Evolutionary conservation across 1,140 invertebrate species (phyloP).

Genomic region (Dinothrombium tinctorium): DNA sequence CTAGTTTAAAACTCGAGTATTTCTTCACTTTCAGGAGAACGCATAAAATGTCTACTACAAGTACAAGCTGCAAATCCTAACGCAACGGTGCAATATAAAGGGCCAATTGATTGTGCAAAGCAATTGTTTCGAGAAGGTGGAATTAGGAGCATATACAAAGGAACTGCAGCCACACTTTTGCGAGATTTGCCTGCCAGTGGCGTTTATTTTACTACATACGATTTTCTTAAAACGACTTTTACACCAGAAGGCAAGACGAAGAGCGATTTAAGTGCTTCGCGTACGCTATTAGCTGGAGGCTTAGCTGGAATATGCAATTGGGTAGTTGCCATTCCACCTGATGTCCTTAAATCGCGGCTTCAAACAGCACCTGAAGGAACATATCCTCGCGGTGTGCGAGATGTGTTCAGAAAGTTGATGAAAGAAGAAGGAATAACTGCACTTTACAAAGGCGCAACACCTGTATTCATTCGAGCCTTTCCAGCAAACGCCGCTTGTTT

Average conservation of each 20-base stretch:
- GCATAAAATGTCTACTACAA: constrained; percentile 90
- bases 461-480: constrained; percentile 70
- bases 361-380: constrained; percentile 82
- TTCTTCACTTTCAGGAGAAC: constrained; percentile 34
- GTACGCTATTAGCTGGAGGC: constrained; percentile 77
- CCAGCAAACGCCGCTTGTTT: constrained; percentile 83
- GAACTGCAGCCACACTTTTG: constrained; percentile 64
- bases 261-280: constrained; percentile 33
- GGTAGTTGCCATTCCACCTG: constrained; percentile 82
- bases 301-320: constrained; percentile 89
- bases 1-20: too few species aligned
- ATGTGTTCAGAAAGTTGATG: constrained; percentile 54
- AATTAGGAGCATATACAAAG: constrained; percentile 75
- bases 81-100: constrained; percentile 44
- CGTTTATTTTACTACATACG: constrained; percentile 91
- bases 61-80: constrained; percentile 22
- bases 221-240: constrained; percentile 50
- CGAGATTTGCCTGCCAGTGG: constrained; percentile 83
- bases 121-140: constrained; percentile 82
- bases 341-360: constrained; percentile 86
- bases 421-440: constrained; percentile 49
- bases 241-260: constrained; percentile 30
- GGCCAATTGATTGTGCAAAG: constrained; percentile 71
- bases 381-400: constrained; percentile 60
- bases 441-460: constrained; percentile 55